A percentile compares a stretch with the other conserved stretches of the same genome.
These are phyloP conservation scores for Sceloporus tristichus DNA, from an alignment of 2,113 vertebrate species.

Conservation along the genomic window DNA sequence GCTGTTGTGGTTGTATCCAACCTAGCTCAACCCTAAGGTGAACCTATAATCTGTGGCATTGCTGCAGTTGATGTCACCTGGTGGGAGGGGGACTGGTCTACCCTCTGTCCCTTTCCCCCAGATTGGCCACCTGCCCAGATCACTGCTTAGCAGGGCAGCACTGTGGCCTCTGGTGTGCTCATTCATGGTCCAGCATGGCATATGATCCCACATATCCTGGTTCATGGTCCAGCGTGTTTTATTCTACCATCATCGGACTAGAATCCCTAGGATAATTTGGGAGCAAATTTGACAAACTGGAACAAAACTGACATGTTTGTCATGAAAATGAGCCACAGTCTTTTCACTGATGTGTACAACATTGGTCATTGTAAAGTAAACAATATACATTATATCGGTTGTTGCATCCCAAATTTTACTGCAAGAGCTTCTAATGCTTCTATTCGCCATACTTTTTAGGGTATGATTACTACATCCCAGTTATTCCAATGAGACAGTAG, in stretches of 20 bases:
- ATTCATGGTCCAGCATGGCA: too few relatives aligned
- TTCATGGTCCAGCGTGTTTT: background rate
- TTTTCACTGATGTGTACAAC: conserved; percentile 6
- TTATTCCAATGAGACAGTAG: background rate
- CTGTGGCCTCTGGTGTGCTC: too few relatives aligned
- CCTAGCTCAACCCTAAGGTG: too few relatives aligned
- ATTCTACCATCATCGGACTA: background rate
- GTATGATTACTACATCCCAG: background rate
- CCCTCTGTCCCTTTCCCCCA: too few relatives aligned
- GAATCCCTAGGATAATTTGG: background rate
- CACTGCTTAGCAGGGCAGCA: too few relatives aligned
- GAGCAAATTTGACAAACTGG: background rate
- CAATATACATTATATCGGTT: background rate
- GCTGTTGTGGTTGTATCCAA: too few relatives aligned
- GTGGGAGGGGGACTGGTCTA: too few relatives aligned
- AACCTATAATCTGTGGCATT: too few relatives aligned
- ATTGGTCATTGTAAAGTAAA: background rate
- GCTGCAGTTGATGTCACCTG: too few relatives aligned
- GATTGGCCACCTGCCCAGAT: too few relatives aligned
- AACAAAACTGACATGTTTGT: background rate
- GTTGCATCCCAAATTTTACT: background rate
- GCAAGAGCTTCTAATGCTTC: background rate
- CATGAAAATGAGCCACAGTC: background rate
- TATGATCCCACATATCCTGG: too few relatives aligned
- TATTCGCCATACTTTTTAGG: too few relatives aligned